These are phyloP conservation scores for Coilia nasus DNA, from an alignment of 2,797 vertebrate species.

Conservation along the genomic window DNA sequence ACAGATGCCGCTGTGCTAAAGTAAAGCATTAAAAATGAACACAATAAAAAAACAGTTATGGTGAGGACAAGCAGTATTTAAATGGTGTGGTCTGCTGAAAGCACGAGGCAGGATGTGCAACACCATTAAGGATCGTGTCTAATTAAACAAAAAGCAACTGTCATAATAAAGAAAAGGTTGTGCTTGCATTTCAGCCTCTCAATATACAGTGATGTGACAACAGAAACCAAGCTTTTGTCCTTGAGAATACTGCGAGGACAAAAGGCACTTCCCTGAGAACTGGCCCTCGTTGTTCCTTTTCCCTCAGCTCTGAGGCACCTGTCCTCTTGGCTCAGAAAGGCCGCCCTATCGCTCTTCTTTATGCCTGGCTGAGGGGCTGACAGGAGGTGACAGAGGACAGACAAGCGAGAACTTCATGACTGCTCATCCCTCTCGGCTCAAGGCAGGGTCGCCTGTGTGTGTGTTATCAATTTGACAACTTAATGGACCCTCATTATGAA, in stretches of 20 bases:
- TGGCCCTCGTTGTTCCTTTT: conserved; percentile 21
- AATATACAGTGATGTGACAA: not conserved
- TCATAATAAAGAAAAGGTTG: conserved; percentile 52
- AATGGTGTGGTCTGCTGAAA: conserved; percentile 30
- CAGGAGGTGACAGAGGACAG: conserved; percentile 35
- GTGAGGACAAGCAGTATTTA: not conserved
- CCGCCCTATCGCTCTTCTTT: conserved; percentile 31
- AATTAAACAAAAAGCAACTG: conserved; percentile 53
- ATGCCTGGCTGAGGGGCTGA: conserved; percentile 31
- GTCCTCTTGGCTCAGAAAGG: conserved; percentile 29
- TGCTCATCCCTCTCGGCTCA: conserved; percentile 56
- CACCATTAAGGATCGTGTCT: conserved; percentile 42
- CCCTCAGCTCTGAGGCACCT: conserved; percentile 33
- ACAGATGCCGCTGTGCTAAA: conserved; percentile 10
- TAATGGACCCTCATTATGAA: conserved; percentile 68
- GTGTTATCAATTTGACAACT: conserved; percentile 65
- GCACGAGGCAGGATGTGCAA: conserved; percentile 36
- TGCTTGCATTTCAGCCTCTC: conserved; percentile 15
- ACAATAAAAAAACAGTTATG: conserved; percentile 32
- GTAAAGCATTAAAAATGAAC: conserved; percentile 32
- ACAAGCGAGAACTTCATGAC: conserved; percentile 37
- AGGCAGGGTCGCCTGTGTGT: conserved; percentile 50
- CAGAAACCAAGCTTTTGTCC: conserved; percentile 34
- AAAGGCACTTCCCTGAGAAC: not conserved
- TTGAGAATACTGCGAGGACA: conserved; percentile 36